Percentiles rank a stretch among this genome's conserved stretches.
Evolutionary conservation across 37 sponge, comb jelly and placozoan species (phyloP).

Genomic region (Agelas oroides): DNA sequence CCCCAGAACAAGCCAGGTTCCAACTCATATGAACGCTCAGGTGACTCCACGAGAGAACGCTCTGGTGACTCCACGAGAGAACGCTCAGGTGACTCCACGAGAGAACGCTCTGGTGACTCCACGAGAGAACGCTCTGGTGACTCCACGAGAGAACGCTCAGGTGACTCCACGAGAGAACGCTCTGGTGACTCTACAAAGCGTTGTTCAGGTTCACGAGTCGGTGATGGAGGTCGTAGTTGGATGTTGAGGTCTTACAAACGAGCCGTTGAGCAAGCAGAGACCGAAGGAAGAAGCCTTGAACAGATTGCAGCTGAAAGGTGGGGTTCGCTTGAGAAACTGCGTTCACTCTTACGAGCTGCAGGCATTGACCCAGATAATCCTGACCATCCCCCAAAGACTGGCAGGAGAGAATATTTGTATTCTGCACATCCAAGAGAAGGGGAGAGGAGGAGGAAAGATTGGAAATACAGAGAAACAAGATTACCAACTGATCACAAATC

Average conservation of each 20-base stretch:
- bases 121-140: neutral
- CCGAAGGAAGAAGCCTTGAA: slow-evolving; percentile 30
- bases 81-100: neutral
- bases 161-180: neutral
- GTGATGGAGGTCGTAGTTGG: slow-evolving; percentile 80
- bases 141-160: neutral
- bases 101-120: neutral
- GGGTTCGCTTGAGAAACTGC: slow-evolving; percentile 76
- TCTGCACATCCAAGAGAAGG: neutral
- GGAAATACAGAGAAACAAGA: neutral
- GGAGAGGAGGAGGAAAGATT: neutral
- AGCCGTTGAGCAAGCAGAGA: slow-evolving; percentile 70
- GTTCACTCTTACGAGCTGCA: slow-evolving; percentile 47
- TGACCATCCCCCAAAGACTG: slow-evolving; percentile 9
- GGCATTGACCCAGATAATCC: slow-evolving; percentile 75
- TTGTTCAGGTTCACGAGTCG: neutral
- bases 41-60: neutral
- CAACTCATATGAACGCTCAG: neutral
- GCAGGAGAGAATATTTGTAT: slow-evolving; percentile 37
- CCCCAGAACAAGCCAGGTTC: slow-evolving; percentile 18
- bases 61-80: neutral
- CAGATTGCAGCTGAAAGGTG: slow-evolving; percentile 73
- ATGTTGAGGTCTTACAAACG: slow-evolving; percentile 75
- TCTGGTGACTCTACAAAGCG: neutral
- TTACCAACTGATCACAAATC: neutral